Evolutionary conservation across 2,888 invertebrate genomes (phyloP).

Genomic region (Acanthosepion lycidas): DNA sequence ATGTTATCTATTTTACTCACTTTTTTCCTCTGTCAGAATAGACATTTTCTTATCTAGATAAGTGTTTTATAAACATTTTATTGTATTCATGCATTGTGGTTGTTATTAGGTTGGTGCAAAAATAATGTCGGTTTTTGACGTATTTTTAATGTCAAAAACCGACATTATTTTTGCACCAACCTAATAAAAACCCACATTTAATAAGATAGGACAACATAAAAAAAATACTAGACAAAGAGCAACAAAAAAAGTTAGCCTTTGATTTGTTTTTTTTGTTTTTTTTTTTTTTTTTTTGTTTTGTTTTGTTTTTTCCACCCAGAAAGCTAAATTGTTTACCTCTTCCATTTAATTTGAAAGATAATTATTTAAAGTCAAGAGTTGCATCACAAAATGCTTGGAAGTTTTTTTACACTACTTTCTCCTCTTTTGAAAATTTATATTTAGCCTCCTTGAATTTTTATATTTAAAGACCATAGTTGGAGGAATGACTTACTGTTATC

Average conservation of each 20-base stretch:
- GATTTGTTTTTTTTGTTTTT: neutral
- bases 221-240: neutral
- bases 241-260: no score
- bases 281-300: neutral
- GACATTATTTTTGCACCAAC: no score
- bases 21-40: neutral
- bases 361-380: no score
- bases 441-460: neutral
- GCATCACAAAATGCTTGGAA: no score
- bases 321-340: neutral
- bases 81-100: no score
- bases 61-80: neutral
- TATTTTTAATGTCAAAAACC: no score
- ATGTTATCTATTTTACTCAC: neutral
- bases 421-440: no score
- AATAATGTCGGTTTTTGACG: no score
- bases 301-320: no score
- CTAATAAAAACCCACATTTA: neutral
- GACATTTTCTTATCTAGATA: no score
- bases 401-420: no score
- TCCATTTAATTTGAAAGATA: neutral
- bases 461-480: neutral
- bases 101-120: no score
- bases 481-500: neutral
- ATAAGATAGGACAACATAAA: neutral